These are phyloP conservation scores for Zoanthus solanderi DNA, from an alignment of 92 coral and sea anemone species.

Conservation along the genomic window DNA sequence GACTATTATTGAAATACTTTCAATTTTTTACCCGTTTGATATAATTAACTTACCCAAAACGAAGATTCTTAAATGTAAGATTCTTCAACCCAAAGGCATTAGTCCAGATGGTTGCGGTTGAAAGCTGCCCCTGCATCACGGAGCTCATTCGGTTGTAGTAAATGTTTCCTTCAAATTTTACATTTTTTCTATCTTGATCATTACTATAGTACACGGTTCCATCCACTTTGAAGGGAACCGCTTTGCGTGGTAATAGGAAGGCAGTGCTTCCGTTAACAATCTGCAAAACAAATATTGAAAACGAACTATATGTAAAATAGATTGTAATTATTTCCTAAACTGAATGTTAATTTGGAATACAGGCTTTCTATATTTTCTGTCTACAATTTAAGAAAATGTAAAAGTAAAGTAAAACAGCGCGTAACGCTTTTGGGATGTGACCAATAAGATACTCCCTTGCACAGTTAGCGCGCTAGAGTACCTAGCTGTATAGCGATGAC, in stretches of 20 bases:
- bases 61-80: constrained; percentile 74
- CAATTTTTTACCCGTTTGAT: not conserved
- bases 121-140: constrained; percentile 71
- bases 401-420: no score
- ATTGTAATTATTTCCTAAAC: no score
- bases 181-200: constrained; percentile 40
- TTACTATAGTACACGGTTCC: constrained; percentile 64
- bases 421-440: no score
- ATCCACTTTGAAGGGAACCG: constrained; percentile 57
- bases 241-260: constrained; percentile 56
- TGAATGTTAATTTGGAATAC: no score
- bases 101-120: constrained; percentile 76
- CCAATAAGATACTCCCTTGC: no score
- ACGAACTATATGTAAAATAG: no score
- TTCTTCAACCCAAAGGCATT: constrained; percentile 82
- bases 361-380: no score
- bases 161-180: constrained; percentile 75
- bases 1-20: not conserved
- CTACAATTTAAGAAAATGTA: no score
- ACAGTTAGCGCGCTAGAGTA: no score
- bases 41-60: constrained; percentile 67
- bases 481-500: no score
- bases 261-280: constrained; percentile 70
- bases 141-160: constrained; percentile 62
- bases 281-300: constrained; percentile 19